phyloP scores from a whole-genome alignment of 2,888 invertebrate genomes.

The Leptarthrus brevirostris region DNA sequence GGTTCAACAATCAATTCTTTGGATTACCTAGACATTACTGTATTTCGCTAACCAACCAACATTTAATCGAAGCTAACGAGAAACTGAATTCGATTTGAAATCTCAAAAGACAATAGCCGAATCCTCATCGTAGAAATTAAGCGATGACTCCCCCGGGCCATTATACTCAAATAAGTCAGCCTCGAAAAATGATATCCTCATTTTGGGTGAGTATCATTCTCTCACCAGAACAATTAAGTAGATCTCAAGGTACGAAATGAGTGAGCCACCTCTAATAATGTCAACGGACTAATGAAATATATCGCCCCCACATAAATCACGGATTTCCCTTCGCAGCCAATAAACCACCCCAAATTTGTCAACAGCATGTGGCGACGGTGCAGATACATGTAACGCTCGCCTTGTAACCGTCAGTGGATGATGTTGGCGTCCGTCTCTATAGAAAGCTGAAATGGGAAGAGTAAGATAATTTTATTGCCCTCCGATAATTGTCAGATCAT shows the following conservation, averaged over 20 bases:
- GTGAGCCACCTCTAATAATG: conserved; percentile 28
- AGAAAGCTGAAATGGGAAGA: conserved; percentile 5
- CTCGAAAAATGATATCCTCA: conserved; percentile 10
- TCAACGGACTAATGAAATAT: conserved; percentile 51
- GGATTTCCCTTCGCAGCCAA: conserved; percentile 55
- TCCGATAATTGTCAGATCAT: conserved; percentile 54
- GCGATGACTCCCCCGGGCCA: neutral
- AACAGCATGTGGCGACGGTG: conserved; percentile 39
- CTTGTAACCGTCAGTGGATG: neutral
- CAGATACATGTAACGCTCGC: neutral
- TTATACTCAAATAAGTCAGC: neutral
- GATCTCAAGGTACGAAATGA: conserved; percentile 43
- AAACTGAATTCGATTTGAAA: neutral
- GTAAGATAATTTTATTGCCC: conserved; percentile 53
- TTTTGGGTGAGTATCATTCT: neutral
- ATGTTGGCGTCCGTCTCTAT: neutral
- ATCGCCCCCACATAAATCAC: conserved; percentile 55
- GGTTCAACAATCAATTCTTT: too few species aligned
- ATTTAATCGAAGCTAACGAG: neutral
- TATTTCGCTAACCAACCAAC: neutral
- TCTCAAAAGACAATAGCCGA: neutral
- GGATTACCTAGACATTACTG: too few species aligned
- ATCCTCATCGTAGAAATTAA: neutral
- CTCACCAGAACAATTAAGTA: conserved; percentile 38
- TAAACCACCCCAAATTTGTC: conserved; percentile 53